Conservation (phyloP, 2,797 vertebrate genomes). For the Danionella dracula region DNA sequence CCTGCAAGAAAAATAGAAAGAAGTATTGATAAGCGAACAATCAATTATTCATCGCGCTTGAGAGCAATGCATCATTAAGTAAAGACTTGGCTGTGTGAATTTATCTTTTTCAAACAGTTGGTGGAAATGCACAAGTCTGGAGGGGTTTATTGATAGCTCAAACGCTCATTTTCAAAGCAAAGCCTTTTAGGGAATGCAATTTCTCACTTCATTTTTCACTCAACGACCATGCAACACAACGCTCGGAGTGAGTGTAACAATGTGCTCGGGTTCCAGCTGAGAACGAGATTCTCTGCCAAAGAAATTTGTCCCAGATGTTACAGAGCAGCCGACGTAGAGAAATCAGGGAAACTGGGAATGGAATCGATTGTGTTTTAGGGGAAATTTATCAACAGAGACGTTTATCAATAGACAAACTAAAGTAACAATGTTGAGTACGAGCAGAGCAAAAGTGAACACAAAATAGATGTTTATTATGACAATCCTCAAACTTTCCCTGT, state of each 20-base stretch:
- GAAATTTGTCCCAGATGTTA: conserved; percentile 20
- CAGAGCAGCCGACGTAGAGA: not conserved
- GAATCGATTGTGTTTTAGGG: conserved; percentile 4
- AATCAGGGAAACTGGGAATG: conserved; percentile 4
- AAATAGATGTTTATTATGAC: no score
- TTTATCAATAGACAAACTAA: conserved; percentile 12
- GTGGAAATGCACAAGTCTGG: conserved; percentile 15
- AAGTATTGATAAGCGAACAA: conserved; percentile 27
- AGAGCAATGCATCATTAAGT: conserved; percentile 11
- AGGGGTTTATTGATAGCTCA: conserved; percentile 17
- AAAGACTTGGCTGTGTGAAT: conserved; percentile 24
- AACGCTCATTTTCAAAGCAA: conserved; percentile 1
- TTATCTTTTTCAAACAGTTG: conserved; percentile 22
- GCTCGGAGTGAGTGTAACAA: not conserved
- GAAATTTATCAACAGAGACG: conserved; percentile 11
- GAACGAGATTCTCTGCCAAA: not conserved
- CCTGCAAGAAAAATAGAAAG: conserved; percentile 38
- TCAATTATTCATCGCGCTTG: conserved; percentile 21
- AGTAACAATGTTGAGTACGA: not conserved
- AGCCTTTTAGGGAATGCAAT: conserved; percentile 34
- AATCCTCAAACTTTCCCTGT: no score
- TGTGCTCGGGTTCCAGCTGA: not conserved
- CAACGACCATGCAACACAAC: not conserved
- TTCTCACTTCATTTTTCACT: conserved; percentile 5
- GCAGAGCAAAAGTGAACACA: not conserved